Percentiles rank a stretch among this genome's conserved stretches.
phyloP scores from a whole-genome alignment of 2,888 invertebrate species.

The Acleris literana region DNA sequence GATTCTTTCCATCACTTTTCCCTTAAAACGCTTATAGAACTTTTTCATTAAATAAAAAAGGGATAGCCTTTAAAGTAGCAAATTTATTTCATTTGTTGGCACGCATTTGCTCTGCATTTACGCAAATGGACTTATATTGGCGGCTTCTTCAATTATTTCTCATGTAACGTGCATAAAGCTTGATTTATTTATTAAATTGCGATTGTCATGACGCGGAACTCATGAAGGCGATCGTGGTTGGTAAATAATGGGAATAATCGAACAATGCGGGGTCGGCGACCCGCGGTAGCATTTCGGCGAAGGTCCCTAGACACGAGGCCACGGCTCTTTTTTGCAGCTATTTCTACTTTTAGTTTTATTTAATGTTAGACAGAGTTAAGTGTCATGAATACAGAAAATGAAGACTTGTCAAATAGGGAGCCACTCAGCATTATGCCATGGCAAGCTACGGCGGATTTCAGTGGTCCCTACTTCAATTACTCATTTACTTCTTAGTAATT shows the following conservation, averaged over 20 bases:
- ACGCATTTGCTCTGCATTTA: not conserved
- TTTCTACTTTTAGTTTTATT: constrained; percentile 49
- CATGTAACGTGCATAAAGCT: constrained; percentile 57
- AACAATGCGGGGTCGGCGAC: constrained; percentile 78
- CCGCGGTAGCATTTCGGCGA: constrained; percentile 78
- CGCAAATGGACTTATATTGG: constrained; percentile 27
- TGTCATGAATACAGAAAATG: no score
- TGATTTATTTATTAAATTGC: constrained; percentile 66
- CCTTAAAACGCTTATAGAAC: no score
- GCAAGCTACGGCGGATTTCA: no score
- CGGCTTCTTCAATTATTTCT: constrained; percentile 53
- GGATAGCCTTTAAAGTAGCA: no score
- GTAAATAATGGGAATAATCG: constrained; percentile 75
- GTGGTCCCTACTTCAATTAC: no score
- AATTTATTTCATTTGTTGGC: no score
- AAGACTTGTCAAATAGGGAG: no score
- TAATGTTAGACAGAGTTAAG: constrained; percentile 4
- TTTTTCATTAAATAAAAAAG: no score
- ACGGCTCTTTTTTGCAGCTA: constrained; percentile 43
- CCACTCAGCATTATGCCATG: no score
- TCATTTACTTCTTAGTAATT: no score
- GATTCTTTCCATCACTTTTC: no score
- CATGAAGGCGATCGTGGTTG: constrained; percentile 68
- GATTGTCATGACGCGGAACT: constrained; percentile 76
- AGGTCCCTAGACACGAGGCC: constrained; percentile 77